Base-by-base conservation (phyloP, 2,797 vertebrate genomes). In the Halcyon chelicuti region DNA sequence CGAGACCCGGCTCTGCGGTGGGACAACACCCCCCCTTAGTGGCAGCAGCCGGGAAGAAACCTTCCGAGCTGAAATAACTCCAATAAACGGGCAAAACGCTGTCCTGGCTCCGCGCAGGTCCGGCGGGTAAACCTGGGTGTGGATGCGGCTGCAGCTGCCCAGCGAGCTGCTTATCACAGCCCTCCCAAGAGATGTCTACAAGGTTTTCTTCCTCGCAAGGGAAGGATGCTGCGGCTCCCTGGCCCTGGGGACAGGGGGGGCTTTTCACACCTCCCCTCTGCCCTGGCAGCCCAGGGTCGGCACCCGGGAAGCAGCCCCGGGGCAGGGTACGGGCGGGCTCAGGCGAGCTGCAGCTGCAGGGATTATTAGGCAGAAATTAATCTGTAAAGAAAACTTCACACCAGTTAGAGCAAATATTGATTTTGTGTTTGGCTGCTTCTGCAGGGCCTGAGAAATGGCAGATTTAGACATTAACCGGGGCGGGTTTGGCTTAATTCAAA, bases 21-120 rank as follows among this genome's bases (percentile, higher is more conserved):
- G 26, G 75, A 9, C 95, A 96, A 97, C 90, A 96, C 86, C 55
- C 66, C 96, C 95, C 13, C 95, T 81, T 47, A 93, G 93, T 5
- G 95, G 92, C 78, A 37, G 87, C 35, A 95, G 62, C 11, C 1
- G 19, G 47, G 86, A 93, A 94, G 5, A 5, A 75, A 6, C 46
- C 61, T 65, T 9, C 39, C 20, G 37, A 55, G 6, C 60, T 28
- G 63, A 55, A 75, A 79, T 3, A 11, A 19, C 28, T 17, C 33
- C 3, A 10, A 25, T 2, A 25, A 7, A 16, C 4, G 10, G 26
- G 42, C 16, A 37, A 29, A 84, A 61, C 0, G 1, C 13, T 16
- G 72, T 35, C 37, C 65, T 5, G n/a, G 44, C 54, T 68, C 68
- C 7, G 2, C 52, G 1, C 0, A 39, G 33, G 29, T 8, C 26